phyloP scores from a whole-genome alignment of 1,140 invertebrate genomes.

The Hydropsyche tenuis region DNA sequence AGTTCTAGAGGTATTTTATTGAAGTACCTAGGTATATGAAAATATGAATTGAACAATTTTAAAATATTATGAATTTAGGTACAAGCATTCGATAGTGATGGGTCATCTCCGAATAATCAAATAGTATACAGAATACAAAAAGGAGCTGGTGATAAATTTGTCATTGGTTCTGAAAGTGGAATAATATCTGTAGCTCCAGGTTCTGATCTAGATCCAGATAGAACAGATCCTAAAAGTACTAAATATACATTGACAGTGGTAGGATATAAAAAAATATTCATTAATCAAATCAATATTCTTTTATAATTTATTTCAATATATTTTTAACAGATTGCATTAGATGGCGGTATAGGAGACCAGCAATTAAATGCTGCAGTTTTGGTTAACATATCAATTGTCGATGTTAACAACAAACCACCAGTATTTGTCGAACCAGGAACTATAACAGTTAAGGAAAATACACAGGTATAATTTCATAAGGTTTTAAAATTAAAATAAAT shows the following conservation, averaged over 20 bases:
- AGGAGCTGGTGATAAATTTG: conserved; percentile 91
- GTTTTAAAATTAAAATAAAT: conserved; percentile 1
- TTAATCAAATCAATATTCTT: conserved; percentile 2
- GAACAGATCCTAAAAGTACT: conserved; percentile 76
- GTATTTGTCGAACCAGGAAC: conserved; percentile 73
- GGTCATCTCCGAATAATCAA: conserved; percentile 84
- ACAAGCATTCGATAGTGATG: conserved; percentile 82
- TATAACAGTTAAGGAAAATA: conserved; percentile 77
- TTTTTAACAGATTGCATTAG: conserved; percentile 69
- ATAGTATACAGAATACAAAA: conserved; percentile 87
- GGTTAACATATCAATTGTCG: conserved; percentile 85
- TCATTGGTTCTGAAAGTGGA: conserved; percentile 83
- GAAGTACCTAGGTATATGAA: neutral
- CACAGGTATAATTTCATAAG: conserved; percentile 61
- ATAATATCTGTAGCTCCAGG: conserved; percentile 84
- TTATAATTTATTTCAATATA: neutral
- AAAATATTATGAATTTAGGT: conserved; percentile 61
- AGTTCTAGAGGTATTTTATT: conserved; percentile 71
- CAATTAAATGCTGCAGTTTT: conserved; percentile 72
- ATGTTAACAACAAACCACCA: conserved; percentile 92
- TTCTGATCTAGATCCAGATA: conserved; percentile 87
- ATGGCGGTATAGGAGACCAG: conserved; percentile 84
- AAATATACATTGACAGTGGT: conserved; percentile 73
- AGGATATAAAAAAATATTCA: conserved; percentile 42
- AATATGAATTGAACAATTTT: neutral